Evolutionary conservation across 1,140 invertebrate genomes (phyloP), one percentile per base, ranked within the genome.

Genomic region (Stegodyphus mimosarum): DNA sequence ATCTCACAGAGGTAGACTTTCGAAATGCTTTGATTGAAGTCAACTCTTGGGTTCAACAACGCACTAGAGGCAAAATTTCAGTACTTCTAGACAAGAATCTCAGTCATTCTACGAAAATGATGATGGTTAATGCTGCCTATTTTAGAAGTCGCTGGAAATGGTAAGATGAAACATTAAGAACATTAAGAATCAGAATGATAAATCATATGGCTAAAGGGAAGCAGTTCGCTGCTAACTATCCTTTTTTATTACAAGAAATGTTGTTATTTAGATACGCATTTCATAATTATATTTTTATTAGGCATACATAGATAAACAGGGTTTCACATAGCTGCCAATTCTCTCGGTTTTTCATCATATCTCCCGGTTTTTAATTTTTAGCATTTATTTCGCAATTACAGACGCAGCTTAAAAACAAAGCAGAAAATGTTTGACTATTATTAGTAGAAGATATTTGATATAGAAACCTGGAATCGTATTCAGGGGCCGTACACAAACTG

Each of bases 141-240:
- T 97, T 97, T 90, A 94, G 95, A 89, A 95, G 95, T 1, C 90
- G 92, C 1, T 96, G 95, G 95, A 91, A 91, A 6, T 91, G 93
- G 84, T 73, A 73, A 73, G 67, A 33, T 33, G 33, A 33, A 33
- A 33, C 1, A 33, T n/a, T n/a, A n/a, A n/a, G n/a, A 33, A 33
- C 33, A 33, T 33, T 33, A 33, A 33, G 33, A 33, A 33, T 1
- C 33, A 33, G 33, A 33, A 33, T 33, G 33, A 33, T 33, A 1
- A 33, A 33, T 33, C 33, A 33, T 33, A 33, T 33, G 33, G 33
- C 3, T 33, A 33, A n/a, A 33, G 33, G 2, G 55, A 10, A 10
- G 9, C 55, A 60, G 15, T 60, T 60, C 5, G 9, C 55, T 60
- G 15, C 9, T 60, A 60, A 15, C 15, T 60, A 60, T 60, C 15